phyloP scores from a whole-genome alignment of 2,113 vertebrate genomes.

The Paradisaea rubra region DNA sequence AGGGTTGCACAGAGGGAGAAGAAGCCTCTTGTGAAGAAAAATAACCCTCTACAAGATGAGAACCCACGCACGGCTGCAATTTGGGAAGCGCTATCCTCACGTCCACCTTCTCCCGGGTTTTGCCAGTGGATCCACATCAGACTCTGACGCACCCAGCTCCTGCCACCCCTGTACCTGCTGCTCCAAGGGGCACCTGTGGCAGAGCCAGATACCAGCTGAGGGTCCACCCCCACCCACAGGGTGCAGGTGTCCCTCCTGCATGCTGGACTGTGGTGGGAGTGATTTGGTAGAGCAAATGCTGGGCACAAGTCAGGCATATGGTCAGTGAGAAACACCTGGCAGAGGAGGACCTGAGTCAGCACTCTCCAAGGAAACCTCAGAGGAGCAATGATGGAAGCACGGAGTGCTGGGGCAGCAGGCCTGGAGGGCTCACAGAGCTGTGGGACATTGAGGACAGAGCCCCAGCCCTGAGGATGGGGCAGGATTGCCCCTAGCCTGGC shows the following conservation, averaged over 20 bases:
- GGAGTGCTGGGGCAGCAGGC: background rate
- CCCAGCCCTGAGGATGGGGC: no score
- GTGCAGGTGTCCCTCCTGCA: background rate
- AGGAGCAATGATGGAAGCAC: background rate
- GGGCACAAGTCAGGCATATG: background rate
- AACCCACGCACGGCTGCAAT: fast-evolving
- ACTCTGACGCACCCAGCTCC: background rate
- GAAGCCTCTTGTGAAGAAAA: background rate
- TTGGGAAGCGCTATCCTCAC: fast-evolving
- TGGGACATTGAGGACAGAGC: fast-evolving
- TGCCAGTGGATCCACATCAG: background rate
- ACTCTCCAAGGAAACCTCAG: background rate
- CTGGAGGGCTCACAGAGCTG: background rate
- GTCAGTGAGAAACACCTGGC: background rate
- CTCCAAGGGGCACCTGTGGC: background rate
- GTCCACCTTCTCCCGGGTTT: background rate
- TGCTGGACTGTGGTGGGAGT: background rate
- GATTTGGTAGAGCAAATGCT: fast-evolving
- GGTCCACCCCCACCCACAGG: fast-evolving
- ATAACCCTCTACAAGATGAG: background rate
- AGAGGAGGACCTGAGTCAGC: background rate
- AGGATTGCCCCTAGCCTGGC: background rate
- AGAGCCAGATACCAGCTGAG: background rate
- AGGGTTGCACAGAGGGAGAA: no score
- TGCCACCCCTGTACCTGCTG: background rate